phyloP scores from a whole-genome alignment of 2,797 vertebrate genomes.

The Phrynocephalus forsythii region DNA sequence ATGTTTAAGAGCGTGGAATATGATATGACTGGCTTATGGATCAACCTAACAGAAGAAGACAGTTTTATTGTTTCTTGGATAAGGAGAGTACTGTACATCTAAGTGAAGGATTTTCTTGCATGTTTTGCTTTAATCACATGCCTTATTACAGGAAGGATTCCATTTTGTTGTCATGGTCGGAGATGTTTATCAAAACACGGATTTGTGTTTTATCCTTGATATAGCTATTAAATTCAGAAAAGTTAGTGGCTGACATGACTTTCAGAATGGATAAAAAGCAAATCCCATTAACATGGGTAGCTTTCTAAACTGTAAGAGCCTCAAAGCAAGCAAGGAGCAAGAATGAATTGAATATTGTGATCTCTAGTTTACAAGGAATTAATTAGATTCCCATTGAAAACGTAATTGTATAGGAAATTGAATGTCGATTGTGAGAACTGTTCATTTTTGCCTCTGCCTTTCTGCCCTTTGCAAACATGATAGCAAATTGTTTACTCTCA shows the following conservation, averaged over 20 bases:
- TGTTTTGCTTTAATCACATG: background rate
- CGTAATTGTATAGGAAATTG: background rate
- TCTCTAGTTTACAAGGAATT: constrained; percentile 10
- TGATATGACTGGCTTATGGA: constrained; percentile 19
- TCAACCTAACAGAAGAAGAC: background rate
- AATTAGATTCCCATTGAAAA: constrained; percentile 22
- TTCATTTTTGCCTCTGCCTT: background rate
- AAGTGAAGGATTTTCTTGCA: background rate
- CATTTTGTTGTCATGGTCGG: constrained; percentile 2
- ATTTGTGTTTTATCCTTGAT: constrained; percentile 17
- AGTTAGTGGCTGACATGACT: constrained; percentile 49
- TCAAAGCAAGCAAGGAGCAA: constrained; percentile 29
- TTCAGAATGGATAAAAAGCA: constrained; percentile 6
- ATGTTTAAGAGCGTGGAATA: constrained; percentile 2
- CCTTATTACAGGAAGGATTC: background rate
- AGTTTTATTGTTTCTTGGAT: background rate
- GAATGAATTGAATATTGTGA: background rate
- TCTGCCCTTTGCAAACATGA: constrained; percentile 7
- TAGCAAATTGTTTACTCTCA: constrained; percentile 60
- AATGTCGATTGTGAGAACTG: background rate
- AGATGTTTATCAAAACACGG: constrained; percentile 15
- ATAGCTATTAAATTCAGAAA: constrained; percentile 33
- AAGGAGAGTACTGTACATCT: background rate
- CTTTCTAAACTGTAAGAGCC: constrained; percentile 12
- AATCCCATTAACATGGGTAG: constrained; percentile 36